Percentiles rank a stretch among this genome's conserved stretches.
Evolutionary conservation across 92 coral and sea anemone genomes (phyloP).

Genomic region (Pocillopora meandrina): DNA sequence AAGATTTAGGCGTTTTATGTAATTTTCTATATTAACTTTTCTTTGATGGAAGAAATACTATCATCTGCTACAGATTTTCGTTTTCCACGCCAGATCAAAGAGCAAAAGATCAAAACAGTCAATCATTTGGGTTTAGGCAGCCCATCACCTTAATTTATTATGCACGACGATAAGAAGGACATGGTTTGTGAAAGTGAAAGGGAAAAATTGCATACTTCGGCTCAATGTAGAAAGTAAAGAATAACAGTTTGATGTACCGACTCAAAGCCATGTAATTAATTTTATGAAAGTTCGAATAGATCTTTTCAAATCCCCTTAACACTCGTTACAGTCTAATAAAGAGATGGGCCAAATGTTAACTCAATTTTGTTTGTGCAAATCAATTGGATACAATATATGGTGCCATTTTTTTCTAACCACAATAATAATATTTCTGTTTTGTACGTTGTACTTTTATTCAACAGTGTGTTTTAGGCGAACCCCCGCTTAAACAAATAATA

Average conservation of each 20-base stretch:
- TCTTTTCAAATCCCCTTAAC: slow-evolving; percentile 30
- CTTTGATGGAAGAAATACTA: slow-evolving; percentile 50
- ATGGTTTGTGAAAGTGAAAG: slow-evolving; percentile 28
- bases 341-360: slow-evolving; percentile 17
- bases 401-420: slow-evolving; percentile 12
- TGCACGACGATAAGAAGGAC: slow-evolving; percentile 31
- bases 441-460: not conserved
- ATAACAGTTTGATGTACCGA: slow-evolving; percentile 42
- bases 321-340: slow-evolving; percentile 21
- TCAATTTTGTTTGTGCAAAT: slow-evolving; percentile 41
- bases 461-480: slow-evolving; percentile 2
- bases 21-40: slow-evolving; percentile 49
- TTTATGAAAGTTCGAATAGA: slow-evolving; percentile 34
- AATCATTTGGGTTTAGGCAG: slow-evolving; percentile 21
- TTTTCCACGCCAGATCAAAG: slow-evolving; percentile 68
- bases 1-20: slow-evolving; percentile 70
- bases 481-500: slow-evolving; percentile 3
- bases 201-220: slow-evolving; percentile 28
- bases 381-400: slow-evolving; percentile 26
- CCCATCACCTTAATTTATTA: slow-evolving; percentile 43
- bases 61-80: slow-evolving; percentile 63
- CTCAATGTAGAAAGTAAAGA: slow-evolving; percentile 25
- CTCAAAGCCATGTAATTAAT: slow-evolving; percentile 40
- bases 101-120: slow-evolving; percentile 29
- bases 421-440: slow-evolving; percentile 9